Evolutionary conservation across 2,888 invertebrate genomes (phyloP).

Genomic region (Beris chalybata): DNA sequence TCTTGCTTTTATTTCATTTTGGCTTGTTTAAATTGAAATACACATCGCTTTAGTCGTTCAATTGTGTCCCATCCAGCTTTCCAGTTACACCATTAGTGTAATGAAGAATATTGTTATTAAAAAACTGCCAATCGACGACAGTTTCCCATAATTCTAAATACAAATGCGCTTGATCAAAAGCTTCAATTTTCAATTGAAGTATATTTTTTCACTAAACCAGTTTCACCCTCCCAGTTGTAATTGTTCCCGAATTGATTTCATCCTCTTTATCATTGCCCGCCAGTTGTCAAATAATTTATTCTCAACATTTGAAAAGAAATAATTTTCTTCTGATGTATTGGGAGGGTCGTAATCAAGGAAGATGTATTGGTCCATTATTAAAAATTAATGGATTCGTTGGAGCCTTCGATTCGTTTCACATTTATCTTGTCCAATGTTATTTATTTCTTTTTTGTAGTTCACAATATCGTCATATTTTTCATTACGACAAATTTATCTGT

Average conservation of each 20-base stretch:
- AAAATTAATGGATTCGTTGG: slow-evolving; percentile 25
- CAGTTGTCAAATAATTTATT: slow-evolving; percentile 6
- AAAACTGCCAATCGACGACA: too few species aligned
- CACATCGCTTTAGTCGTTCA: too few species aligned
- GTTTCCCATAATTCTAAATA: too few species aligned
- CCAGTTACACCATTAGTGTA: too few species aligned
- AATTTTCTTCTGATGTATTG: background rate
- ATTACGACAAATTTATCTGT: background rate
- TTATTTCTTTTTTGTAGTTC: background rate
- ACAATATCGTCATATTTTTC: background rate
- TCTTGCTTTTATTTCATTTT: too few species aligned
- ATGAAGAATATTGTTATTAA: too few species aligned
- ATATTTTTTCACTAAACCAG: too few species aligned
- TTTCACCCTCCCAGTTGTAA: background rate
- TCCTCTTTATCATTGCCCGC: background rate
- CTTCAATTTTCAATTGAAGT: too few species aligned
- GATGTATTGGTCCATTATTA: slow-evolving; percentile 24
- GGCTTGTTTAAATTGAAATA: too few species aligned
- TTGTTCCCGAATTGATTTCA: slow-evolving; percentile 1
- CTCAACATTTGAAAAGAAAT: slow-evolving; percentile 3
- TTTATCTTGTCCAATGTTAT: slow-evolving; percentile 1
- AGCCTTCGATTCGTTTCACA: slow-evolving; percentile 16
- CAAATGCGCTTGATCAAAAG: too few species aligned
- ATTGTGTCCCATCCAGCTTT: too few species aligned
- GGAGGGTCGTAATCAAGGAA: slow-evolving; percentile 8